A percentile compares a stretch with the other conserved stretches of the same genome.
Evolutionary conservation across 1,140 invertebrate genomes (phyloP).

Genomic region (Eumeta japonica): DNA sequence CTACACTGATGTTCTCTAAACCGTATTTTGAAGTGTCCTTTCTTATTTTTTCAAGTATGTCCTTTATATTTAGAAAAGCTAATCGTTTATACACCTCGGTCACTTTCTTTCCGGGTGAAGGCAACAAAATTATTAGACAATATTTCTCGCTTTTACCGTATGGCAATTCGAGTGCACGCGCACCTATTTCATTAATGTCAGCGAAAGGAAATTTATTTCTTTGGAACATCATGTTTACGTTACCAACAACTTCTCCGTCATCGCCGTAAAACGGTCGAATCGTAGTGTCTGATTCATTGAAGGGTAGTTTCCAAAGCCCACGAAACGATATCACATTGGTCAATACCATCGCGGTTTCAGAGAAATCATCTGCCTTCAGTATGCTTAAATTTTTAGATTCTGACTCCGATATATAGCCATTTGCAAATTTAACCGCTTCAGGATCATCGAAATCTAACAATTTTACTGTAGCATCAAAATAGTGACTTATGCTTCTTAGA

Average conservation of each 20-base stretch:
- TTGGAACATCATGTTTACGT: conserved; percentile 64
- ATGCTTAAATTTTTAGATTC: conserved; percentile 38
- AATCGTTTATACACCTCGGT: conserved; percentile 30
- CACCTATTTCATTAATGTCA: conserved; percentile 54
- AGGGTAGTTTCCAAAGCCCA: conserved; percentile 71
- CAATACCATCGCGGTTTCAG: conserved; percentile 66
- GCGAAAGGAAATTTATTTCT: conserved; percentile 52
- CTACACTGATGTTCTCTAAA: conserved; percentile 62
- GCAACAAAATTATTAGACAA: conserved; percentile 34
- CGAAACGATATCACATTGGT: conserved; percentile 82
- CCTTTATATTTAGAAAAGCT: conserved; percentile 17
- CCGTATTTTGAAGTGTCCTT: conserved; percentile 37
- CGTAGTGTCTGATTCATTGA: conserved; percentile 63
- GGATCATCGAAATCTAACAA: conserved; percentile 38
- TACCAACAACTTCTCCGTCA: conserved; percentile 42
- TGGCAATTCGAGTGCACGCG: conserved; percentile 43
- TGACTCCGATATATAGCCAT: conserved; percentile 29
- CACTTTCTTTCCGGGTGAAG: conserved; percentile 25
- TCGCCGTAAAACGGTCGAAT: conserved; percentile 60
- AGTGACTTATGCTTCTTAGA: conserved; percentile 17
- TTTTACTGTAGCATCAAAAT: conserved; percentile 33
- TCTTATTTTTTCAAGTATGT: conserved; percentile 47
- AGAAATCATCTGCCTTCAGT: conserved; percentile 44
- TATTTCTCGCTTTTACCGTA: conserved; percentile 58
- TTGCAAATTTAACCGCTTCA: conserved; percentile 24